Conservation (phyloP, 92 coral and sea anemone genomes). For the Isaurus tuberculatus region DNA sequence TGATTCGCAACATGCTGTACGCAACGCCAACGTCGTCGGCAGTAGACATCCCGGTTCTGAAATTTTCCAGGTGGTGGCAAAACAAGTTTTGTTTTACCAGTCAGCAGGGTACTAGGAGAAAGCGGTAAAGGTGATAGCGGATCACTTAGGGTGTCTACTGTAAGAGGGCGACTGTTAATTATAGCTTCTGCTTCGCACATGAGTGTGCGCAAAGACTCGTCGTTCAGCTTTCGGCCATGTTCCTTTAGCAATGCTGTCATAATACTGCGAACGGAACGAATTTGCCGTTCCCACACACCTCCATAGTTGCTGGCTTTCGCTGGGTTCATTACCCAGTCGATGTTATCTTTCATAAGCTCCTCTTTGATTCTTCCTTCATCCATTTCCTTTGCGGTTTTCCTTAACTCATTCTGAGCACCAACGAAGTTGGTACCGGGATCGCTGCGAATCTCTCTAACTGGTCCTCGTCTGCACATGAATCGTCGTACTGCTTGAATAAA, state of each 20-base stretch:
- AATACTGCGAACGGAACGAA: constrained; percentile 55
- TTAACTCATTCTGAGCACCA: constrained; percentile 22
- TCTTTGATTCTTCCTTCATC: constrained; percentile 42
- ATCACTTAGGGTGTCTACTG: constrained; percentile 58
- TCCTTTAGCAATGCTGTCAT: constrained; percentile 52
- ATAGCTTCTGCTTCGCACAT: constrained; percentile 62
- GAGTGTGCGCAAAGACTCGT: constrained; percentile 48
- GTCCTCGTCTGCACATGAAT: constrained; percentile 22
- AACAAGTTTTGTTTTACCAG: constrained; percentile 64
- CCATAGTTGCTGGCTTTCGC: constrained; percentile 60
- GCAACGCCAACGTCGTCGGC: constrained; percentile 60
- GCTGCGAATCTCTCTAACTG: not conserved
- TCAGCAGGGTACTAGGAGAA: constrained; percentile 65
- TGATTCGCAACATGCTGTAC: constrained; percentile 60
- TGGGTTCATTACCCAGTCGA: constrained; percentile 58
- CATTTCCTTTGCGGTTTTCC: constrained; percentile 3
- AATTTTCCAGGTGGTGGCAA: constrained; percentile 70
- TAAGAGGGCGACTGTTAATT: constrained; percentile 63
- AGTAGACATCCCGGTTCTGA: constrained; percentile 57
- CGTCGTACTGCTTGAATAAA: constrained; percentile 35
- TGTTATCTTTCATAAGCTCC: constrained; percentile 52
- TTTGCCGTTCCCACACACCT: constrained; percentile 64
- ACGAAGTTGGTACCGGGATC: constrained; percentile 44
- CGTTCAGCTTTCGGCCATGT: constrained; percentile 50
- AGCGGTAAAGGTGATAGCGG: constrained; percentile 57